Conservation (phyloP, 2,888 invertebrate species). For the Nephrotoma appendiculata region DNA sequence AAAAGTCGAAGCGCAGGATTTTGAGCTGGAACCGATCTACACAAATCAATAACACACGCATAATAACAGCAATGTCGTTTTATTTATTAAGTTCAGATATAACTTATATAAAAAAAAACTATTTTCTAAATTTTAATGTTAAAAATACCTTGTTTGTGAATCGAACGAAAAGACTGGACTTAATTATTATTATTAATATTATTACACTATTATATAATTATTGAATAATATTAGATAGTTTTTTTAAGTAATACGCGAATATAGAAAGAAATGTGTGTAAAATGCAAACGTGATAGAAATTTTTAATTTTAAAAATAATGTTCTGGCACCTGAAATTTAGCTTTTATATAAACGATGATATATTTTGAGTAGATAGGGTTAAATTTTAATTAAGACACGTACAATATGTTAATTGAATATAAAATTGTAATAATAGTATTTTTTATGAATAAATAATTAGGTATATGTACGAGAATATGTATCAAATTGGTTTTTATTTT, state of each 20-base stretch:
- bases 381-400: not conserved
- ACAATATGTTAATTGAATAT: not conserved
- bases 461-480: not conserved
- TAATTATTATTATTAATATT: not conserved
- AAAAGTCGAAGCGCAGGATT: slow-evolving; percentile 39
- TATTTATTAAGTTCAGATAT: not conserved
- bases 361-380: not conserved
- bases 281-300: not conserved
- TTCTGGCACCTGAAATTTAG: not conserved
- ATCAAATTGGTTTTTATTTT: not conserved
- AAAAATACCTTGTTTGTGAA: not conserved
- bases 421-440: not conserved
- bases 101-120: not conserved
- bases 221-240: not conserved
- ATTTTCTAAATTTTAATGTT: not conserved
- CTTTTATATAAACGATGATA: not conserved
- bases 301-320: not conserved
- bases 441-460: not conserved
- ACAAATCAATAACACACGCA: not conserved
- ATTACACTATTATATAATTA: not conserved
- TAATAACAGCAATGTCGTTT: not conserved
- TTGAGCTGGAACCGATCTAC: not conserved
- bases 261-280: not conserved
- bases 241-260: not conserved
- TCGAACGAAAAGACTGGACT: not conserved